Conservation (phyloP, 2,113 vertebrate species). For the Pygoscelis antarcticus region DNA sequence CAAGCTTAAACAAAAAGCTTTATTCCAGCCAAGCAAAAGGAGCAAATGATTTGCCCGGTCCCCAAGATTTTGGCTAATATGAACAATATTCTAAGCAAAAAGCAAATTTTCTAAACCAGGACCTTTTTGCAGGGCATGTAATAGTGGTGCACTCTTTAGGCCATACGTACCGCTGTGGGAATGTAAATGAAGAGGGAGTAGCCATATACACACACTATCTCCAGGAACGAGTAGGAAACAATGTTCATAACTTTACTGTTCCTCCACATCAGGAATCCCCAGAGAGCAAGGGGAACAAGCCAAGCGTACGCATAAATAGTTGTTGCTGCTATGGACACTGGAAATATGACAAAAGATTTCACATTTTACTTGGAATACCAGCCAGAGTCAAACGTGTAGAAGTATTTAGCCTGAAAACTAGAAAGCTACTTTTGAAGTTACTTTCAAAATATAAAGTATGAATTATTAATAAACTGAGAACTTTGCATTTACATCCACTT, state of each 20-base stretch:
- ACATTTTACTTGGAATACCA: background rate
- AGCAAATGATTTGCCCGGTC: background rate
- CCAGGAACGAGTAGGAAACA: conserved; percentile 94
- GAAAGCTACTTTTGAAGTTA: background rate
- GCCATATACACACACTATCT: conserved; percentile 95
- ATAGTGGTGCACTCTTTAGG: background rate
- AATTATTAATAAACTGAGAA: background rate
- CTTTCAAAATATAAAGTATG: background rate
- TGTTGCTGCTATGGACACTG: conserved; percentile 94
- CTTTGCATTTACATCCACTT: background rate
- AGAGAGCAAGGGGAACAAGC: conserved; percentile 92
- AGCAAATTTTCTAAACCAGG: background rate
- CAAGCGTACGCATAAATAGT: conserved; percentile 92
- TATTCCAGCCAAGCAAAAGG: background rate
- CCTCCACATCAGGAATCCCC: conserved; percentile 94
- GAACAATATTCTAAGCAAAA: background rate
- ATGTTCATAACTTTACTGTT: conserved; percentile 90
- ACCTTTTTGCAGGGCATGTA: background rate
- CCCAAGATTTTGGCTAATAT: background rate
- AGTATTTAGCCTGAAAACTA: background rate
- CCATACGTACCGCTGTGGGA: conserved; percentile 88
- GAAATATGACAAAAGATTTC: background rate
- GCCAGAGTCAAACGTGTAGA: background rate
- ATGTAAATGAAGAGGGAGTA: conserved; percentile 96
- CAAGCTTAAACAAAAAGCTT: background rate